Evolutionary conservation across 2,888 invertebrate genomes (phyloP).

Genomic region (Nasonovia ribisnigri): DNA sequence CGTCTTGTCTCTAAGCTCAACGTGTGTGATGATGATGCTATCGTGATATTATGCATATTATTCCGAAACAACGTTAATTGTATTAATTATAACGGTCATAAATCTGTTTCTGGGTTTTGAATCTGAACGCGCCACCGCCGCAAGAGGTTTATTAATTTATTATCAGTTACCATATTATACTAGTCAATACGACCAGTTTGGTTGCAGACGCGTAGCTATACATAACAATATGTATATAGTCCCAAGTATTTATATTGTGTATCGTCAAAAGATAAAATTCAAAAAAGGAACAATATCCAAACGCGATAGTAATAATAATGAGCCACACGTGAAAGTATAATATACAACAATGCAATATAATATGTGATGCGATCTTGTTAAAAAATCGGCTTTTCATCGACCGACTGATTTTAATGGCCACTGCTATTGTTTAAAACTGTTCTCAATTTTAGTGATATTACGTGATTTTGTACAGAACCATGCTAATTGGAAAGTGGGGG

Average conservation of each 20-base stretch:
- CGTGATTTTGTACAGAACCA: neutral
- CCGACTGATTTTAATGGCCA: neutral
- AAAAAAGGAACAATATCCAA: neutral
- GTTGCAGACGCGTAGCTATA: neutral
- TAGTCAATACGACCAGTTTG: constrained; percentile 17
- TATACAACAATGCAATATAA: neutral
- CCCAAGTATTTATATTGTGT: neutral
- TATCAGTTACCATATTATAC: neutral
- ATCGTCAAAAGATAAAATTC: neutral
- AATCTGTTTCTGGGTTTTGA: neutral
- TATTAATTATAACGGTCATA: constrained; percentile 13
- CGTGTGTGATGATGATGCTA: neutral
- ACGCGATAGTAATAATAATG: neutral
- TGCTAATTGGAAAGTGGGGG: neutral
- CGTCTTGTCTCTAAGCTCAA: neutral
- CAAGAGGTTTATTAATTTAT: constrained; percentile 18
- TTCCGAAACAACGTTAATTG: neutral
- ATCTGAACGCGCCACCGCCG: neutral
- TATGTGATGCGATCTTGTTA: neutral
- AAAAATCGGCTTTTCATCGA: neutral
- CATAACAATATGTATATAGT: neutral
- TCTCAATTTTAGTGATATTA: neutral
- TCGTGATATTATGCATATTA: neutral
- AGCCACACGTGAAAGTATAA: neutral
- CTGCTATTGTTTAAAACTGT: neutral